Base-by-base conservation (phyloP, 2,888 invertebrate species). In the Hanleya hanleyi region DNA sequence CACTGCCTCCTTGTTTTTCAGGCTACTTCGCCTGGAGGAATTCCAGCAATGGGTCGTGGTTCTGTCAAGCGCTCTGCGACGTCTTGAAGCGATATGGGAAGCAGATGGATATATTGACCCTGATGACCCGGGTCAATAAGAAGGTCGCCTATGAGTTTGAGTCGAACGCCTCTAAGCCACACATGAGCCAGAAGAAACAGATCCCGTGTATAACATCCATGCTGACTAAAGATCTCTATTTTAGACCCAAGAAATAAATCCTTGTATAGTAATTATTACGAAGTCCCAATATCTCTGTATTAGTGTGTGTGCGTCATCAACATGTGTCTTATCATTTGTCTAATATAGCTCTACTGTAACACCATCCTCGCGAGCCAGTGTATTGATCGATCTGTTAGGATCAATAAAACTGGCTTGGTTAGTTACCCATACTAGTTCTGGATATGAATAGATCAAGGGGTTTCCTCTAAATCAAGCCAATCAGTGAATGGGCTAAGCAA, bases 11-110 rank as follows among this genome's bases (percentile, higher is more conserved):
- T n/a, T n/a, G n/a, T n/a, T 4, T 74, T 73, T 7, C 74, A 87
- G 88, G 88, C 29, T 87, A 83, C 72, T 90, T 85, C 80, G 87
- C 89, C 2, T 90, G 90, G 90, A 75, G 90, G 37, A 90, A 90
- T 77, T 87, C 87, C 41, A 80, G 81, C 18, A 84, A 87, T 64
- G 90, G 90, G 5, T 90, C 90, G 7, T 90, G 90, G 90, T 90
- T 90, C 77, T 81, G 89, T 36, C 89, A 90, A 76, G 87, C 90
- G 1, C 73, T 90, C 50, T 82, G 82, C 18, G 76, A 81, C 12
- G 84, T 88, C 18, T 72, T 90, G 3, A 73, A 79, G 33, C 76
- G 85, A 66, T 75, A 86, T 74, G 84, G 87, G 71, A 69, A 78
- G 26, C 75, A 70, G 6, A 67, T 85, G 75, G 87, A 87, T 75